Evolutionary conservation across 2,113 vertebrate genomes (phyloP).

Genomic region (Calyptomena viridis): DNA sequence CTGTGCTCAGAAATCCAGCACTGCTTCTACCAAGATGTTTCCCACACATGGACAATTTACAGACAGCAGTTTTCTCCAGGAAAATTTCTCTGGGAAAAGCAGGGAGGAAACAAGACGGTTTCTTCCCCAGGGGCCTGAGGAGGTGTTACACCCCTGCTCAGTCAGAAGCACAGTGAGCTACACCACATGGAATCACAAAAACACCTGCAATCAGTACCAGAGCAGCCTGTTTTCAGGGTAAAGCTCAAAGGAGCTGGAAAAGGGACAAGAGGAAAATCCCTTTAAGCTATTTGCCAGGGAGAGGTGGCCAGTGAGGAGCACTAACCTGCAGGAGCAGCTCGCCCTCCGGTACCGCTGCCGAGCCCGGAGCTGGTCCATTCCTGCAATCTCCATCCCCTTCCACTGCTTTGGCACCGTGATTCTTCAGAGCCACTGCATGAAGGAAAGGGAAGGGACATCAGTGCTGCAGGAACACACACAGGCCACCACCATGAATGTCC

Average conservation of each 20-base stretch:
- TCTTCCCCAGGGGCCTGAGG: background rate
- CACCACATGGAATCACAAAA: background rate
- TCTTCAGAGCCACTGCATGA: constrained; percentile 72
- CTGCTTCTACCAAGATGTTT: background rate
- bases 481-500: background rate
- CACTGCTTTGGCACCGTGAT: background rate
- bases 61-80: background rate
- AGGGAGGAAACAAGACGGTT: background rate
- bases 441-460: constrained; percentile 25
- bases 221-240: background rate
- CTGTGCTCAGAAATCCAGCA: background rate
- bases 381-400: background rate
- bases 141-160: background rate
- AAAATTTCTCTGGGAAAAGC: background rate
- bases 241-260: background rate
- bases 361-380: background rate
- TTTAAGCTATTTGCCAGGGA: background rate
- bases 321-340: constrained; percentile 80
- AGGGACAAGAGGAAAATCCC: background rate
- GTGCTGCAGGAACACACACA: constrained; percentile 18
- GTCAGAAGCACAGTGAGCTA: background rate
- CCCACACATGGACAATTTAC: background rate
- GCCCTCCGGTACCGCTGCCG: constrained; percentile 56
- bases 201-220: background rate
- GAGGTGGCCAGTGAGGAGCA: background rate